These are phyloP conservation scores for Lapara coniferarum DNA, from an alignment of 2,888 invertebrate species.

Conservation along the genomic window DNA sequence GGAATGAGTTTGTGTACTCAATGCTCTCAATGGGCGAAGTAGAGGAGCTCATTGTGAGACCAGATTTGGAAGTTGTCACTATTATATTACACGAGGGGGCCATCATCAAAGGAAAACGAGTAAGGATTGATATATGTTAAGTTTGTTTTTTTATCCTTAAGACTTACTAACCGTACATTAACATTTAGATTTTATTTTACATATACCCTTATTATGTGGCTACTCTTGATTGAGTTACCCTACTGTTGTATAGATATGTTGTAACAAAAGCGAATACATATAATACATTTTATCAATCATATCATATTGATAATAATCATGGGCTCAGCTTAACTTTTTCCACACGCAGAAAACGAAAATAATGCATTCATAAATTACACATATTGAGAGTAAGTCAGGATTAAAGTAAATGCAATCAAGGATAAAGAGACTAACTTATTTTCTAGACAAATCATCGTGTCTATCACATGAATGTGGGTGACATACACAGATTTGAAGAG, in stretches of 20 bases:
- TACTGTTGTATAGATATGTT: no score
- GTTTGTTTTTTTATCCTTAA: neutral
- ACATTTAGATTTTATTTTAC: no score
- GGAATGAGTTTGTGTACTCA: conserved; percentile 98
- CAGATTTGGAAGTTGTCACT: conserved; percentile 92
- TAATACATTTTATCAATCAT: no score
- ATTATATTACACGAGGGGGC: conserved; percentile 94
- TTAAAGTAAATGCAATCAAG: no score
- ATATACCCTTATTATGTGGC: no score
- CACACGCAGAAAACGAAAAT: no score
- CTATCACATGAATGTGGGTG: conserved; percentile 93
- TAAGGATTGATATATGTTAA: conserved; percentile 49
- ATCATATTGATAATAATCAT: no score
- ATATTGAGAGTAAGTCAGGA: neutral
- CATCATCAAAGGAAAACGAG: conserved; percentile 90
- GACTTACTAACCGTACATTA: no score
- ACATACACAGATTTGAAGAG: conserved; percentile 93
- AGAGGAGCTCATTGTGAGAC: conserved; percentile 91
- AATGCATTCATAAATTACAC: neutral
- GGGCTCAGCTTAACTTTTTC: no score
- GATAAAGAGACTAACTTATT: neutral
- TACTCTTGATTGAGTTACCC: no score
- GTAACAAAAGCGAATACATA: no score
- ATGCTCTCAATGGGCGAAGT: conserved; percentile 98
- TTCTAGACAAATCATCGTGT: conserved; percentile 85